A percentile compares a stretch with the other conserved stretches of the same genome.
phyloP scores from a whole-genome alignment of 2,113 vertebrate genomes.

The Talpa occidentalis region DNA sequence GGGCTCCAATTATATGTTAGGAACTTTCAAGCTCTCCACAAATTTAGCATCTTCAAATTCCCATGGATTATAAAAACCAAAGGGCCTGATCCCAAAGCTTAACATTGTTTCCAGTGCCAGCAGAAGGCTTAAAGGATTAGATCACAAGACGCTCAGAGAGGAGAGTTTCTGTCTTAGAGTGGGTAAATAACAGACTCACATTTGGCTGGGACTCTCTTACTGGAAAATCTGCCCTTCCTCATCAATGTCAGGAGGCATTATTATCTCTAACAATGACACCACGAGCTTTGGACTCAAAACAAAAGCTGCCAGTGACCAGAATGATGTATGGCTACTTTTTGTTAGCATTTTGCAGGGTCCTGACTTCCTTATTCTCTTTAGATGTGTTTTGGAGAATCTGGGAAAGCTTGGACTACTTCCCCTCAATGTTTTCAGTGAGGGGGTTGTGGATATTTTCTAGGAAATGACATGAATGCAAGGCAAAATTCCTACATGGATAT shows the following conservation, averaged over 20 bases:
- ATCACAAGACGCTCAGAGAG: neutral
- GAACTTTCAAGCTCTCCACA: constrained; percentile 58
- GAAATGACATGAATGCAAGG: neutral
- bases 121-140: constrained; percentile 76
- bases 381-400: neutral
- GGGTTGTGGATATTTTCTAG: neutral
- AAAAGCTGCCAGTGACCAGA: neutral
- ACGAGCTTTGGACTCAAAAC: neutral
- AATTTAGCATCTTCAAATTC: constrained; percentile 78
- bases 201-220: constrained; percentile 37
- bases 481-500: neutral
- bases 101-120: constrained; percentile 64
- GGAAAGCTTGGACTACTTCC: neutral
- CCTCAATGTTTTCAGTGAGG: neutral
- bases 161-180: constrained; percentile 68
- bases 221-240: constrained; percentile 50
- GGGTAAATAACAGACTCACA: constrained; percentile 60
- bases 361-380: neutral
- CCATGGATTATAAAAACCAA: constrained; percentile 75
- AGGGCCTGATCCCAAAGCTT: constrained; percentile 69
- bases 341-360: neutral
- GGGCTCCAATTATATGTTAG: constrained; percentile 61
- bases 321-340: neutral
- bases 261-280: neutral
- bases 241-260: constrained; percentile 21